These are phyloP conservation scores for Saiga tatarica DNA, from an alignment of 2,113 vertebrate genomes.

Conservation along the genomic window DNA sequence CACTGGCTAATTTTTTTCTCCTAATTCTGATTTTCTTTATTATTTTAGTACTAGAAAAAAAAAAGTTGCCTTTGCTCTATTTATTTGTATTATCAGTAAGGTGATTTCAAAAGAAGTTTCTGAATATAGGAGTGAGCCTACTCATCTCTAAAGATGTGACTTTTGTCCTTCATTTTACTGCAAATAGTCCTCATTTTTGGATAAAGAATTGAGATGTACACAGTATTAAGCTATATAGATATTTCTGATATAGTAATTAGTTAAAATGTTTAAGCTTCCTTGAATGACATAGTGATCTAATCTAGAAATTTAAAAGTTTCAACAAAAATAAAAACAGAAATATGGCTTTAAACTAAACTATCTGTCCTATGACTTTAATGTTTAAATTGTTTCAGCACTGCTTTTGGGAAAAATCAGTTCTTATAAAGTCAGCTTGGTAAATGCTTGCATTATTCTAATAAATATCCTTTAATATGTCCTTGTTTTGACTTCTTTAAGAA, in stretches of 20 bases:
- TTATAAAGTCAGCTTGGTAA: constrained; percentile 9
- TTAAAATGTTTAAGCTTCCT: background rate
- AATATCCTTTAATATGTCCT: background rate
- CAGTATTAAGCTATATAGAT: background rate
- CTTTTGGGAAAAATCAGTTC: background rate
- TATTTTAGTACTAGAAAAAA: background rate
- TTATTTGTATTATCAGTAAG: background rate
- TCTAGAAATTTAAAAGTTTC: background rate
- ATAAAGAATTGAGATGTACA: background rate
- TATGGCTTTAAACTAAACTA: background rate
- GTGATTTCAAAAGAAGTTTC: background rate
- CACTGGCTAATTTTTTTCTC: constrained; percentile 30
- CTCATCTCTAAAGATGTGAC: background rate
- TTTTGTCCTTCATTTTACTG: background rate
- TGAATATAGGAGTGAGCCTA: background rate
- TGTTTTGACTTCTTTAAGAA: constrained; percentile 34
- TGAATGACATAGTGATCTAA: background rate
- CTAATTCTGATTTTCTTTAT: background rate
- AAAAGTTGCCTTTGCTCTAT: background rate
- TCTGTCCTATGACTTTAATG: background rate
- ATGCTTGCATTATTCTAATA: constrained; percentile 31
- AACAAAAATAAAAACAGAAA: constrained; percentile 5
- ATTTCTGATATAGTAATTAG: background rate
- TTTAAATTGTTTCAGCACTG: constrained; percentile 20
- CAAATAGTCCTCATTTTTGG: background rate